Evolutionary conservation across 2,113 vertebrate genomes (phyloP), one percentile per base, ranked within the genome.

Genomic region (Alouatta palliata): DNA sequence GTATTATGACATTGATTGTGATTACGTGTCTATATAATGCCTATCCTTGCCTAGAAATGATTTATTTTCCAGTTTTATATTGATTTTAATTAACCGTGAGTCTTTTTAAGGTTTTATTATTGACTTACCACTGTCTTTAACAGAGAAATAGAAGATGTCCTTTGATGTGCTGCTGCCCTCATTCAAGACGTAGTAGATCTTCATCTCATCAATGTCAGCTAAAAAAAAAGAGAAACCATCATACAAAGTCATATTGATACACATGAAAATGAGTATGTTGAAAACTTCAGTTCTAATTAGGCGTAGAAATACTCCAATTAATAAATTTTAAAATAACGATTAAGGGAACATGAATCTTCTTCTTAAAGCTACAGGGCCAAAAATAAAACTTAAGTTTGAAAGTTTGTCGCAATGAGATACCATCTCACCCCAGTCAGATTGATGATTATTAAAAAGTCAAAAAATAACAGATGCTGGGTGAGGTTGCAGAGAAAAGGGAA

Each of bases 141-240:
- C 96, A 25, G 98, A 99, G 97, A 99, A 99, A 98, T 98, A 99
- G 98, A 99, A 99, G 95, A 98, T 98, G 54, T 99, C 99, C 86
- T 98, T 98, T n/a, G 99, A 99, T 91, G 99, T 98, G 47, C 99
- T 99, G 97, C 98, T 99, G 75, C 97, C 98, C 95, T 99, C 98
- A 82, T 98, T 97, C 96, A 99, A 97, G 93, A 99, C 95, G 61
- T 99, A 99, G 54, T 97, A 98, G 97, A 99, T 98, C 97, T 99
- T 99, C 99, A 99, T 99, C 73, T 99, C 99, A 98, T 99, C 99
- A 87, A 99, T 99, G 97, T 99, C 99, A 93, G 98, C 99, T 99
- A 96, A 96, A 92, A 84, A 68, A 66, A 58, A 81, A 97, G 68
- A 95, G 66, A 8, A 43, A 88, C 81, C 16, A 61, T 81, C 25